Base-by-base conservation (phyloP, 2,888 invertebrate genomes). In the Epicampocera succincta region DNA sequence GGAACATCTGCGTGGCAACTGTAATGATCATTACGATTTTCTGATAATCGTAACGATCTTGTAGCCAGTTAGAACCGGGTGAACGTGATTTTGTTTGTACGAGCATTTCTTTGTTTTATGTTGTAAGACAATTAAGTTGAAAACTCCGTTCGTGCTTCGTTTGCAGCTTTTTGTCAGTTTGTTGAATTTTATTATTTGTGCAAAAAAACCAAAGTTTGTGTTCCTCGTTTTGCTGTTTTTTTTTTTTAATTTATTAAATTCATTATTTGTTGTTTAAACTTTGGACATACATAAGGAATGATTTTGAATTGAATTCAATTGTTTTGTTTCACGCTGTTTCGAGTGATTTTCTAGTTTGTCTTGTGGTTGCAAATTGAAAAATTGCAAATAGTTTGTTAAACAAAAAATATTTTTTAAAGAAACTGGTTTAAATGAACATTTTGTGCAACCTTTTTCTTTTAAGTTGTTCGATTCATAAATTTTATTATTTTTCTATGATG, bases 281-380 rank as follows among this genome's bases (percentile, higher is more conserved):
- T 8, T 21, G 38, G 50, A 42, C 50, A 44, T 25, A 42, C 50
- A 44, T 25, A 71, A 61, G 33, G 65, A 82, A 79, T 68, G 65
- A 72, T 58, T 79, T 83, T 81, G 76, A 81, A 84, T 84, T 84
- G 81, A 81, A 81, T 76, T 78, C 81, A 84, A 84, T 84, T 84
- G 83, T 73, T 84, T 73, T 69, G 77, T 56, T 75, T 29, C 29
- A 73, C 52, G 76, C 48, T 76, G 74, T 60, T 79, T 61, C 44
- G 29, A 69, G 25, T 12, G 48, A 15, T 60, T 54, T 42, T 54
- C 8, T 5, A 33, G n/a, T 12, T 52, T 46, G 46, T 13, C 17
- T 48, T n/a, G n/a, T n/a, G n/a, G 19, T 48, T 21, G 21, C 48
- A 12, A 9, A 33, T 33, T 33, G 33, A 8, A 33, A 9, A 33